A percentile compares a stretch with the other conserved stretches of the same genome.
Conservation (phyloP, 2,888 invertebrate genomes). For the Dinocampus coccinellae region DNA sequence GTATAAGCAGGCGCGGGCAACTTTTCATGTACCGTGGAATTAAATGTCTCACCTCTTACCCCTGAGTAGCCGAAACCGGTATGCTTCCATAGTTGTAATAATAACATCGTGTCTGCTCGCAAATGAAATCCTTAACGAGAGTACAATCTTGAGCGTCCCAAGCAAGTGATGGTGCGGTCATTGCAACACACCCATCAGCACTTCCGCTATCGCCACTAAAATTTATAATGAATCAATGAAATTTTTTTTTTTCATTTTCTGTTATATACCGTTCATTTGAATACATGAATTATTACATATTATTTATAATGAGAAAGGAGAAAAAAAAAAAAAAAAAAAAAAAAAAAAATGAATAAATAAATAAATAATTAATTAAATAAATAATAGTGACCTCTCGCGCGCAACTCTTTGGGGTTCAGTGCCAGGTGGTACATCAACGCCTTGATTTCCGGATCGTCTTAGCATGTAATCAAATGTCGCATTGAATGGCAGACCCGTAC, state of each 20-base stretch:
- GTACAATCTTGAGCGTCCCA: constrained; percentile 89
- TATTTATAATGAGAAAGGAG: no score
- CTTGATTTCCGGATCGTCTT: constrained; percentile 72
- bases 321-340: constrained; percentile 15
- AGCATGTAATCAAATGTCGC: constrained; percentile 89
- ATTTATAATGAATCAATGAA: no score
- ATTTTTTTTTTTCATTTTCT: no score
- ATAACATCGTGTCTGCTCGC: constrained; percentile 91
- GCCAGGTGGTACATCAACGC: constrained; percentile 76
- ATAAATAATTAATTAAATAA: neutral
- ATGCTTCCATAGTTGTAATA: constrained; percentile 93
- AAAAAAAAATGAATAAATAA: neutral
- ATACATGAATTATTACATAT: no score
- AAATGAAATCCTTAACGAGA: constrained; percentile 87
- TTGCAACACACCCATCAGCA: constrained; percentile 81
- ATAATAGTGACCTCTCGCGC: constrained; percentile 75
- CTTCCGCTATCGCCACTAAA: constrained; percentile 74
- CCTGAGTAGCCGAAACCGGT: constrained; percentile 90
- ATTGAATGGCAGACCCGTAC: constrained; percentile 88
- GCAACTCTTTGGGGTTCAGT: constrained; percentile 85
- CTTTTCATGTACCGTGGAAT: constrained; percentile 53
- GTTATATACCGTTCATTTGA: no score
- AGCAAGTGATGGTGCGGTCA: constrained; percentile 82
- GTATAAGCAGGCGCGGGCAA: constrained; percentile 25
- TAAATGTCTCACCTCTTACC: constrained; percentile 85